phyloP scores from a whole-genome alignment of 2,113 vertebrate genomes.

The Aphelocoma coerulescens region DNA sequence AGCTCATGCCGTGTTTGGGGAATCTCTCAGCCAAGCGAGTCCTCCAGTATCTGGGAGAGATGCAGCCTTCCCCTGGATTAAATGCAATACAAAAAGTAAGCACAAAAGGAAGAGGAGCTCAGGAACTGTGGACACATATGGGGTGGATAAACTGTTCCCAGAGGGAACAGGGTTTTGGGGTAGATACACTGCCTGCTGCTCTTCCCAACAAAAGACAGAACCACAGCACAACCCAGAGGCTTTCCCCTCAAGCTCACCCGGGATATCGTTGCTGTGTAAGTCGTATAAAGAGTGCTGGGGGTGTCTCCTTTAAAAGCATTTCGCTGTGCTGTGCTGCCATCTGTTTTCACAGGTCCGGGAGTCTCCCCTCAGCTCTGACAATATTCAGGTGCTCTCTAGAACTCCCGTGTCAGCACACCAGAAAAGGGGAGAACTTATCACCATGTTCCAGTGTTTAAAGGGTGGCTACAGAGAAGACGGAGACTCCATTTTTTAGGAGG shows the following conservation, averaged over 20 bases:
- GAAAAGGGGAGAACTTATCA: not conserved
- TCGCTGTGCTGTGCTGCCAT: not conserved
- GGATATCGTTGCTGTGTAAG: accelerated
- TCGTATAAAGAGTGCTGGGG: accelerated
- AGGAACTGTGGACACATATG: accelerated
- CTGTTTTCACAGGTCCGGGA: not conserved
- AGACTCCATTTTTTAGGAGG: not conserved
- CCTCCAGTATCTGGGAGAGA: not conserved
- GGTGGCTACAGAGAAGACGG: not conserved
- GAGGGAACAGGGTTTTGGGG: not conserved
- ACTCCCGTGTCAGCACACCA: not conserved
- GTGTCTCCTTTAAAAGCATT: not conserved
- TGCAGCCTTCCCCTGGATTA: not conserved
- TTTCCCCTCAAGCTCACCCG: accelerated
- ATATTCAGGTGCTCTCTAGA: not conserved
- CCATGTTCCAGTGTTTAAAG: not conserved
- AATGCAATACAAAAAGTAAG: not conserved
- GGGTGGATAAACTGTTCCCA: not conserved
- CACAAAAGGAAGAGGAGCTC: not conserved
- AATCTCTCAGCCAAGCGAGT: not conserved
- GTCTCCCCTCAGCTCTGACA: not conserved
- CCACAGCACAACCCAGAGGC: not conserved
- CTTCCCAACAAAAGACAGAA: accelerated
- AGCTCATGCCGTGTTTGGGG: not conserved
- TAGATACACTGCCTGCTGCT: not conserved